A percentile compares a stretch with the other conserved stretches of the same genome.
These are phyloP conservation scores for Barypeithes pellucidus DNA, from an alignment of 2,888 invertebrate species.

Conservation along the genomic window DNA sequence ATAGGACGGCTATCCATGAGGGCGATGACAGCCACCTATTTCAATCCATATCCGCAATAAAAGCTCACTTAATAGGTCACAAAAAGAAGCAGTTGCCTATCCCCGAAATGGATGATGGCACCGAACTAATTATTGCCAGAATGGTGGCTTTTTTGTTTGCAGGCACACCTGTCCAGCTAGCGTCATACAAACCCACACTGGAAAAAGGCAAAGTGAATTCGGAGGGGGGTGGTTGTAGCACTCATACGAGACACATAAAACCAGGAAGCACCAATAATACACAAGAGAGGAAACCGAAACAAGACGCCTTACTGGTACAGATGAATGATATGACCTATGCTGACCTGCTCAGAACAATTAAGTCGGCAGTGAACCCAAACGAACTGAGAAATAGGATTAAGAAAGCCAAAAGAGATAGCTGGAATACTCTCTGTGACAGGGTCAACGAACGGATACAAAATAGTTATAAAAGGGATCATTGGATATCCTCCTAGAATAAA, in stretches of 20 bases:
- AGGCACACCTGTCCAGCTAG: neutral
- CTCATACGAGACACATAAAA: too few species aligned
- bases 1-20: neutral
- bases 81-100: too few species aligned
- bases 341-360: neutral
- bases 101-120: too few species aligned
- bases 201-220: neutral
- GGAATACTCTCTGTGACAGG: conserved; percentile 38
- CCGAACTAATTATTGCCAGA: too few species aligned
- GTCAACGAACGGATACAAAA: conserved; percentile 43
- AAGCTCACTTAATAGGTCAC: too few species aligned
- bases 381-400: conserved; percentile 5
- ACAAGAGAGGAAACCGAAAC: neutral
- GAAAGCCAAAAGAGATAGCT: conserved; percentile 15
- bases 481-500: conserved; percentile 38
- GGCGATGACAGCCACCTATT: neutral
- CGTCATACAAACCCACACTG: neutral
- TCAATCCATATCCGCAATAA: too few species aligned
- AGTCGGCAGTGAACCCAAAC: neutral
- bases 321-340: neutral
- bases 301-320: neutral
- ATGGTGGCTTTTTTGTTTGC: neutral
- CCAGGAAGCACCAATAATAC: neutral
- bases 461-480: conserved; percentile 39
- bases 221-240: neutral